A percentile compares a stretch with the other conserved stretches of the same genome.
These are phyloP conservation scores for Pheosia gnoma DNA, from an alignment of 2,888 invertebrate species.

Conservation along the genomic window DNA sequence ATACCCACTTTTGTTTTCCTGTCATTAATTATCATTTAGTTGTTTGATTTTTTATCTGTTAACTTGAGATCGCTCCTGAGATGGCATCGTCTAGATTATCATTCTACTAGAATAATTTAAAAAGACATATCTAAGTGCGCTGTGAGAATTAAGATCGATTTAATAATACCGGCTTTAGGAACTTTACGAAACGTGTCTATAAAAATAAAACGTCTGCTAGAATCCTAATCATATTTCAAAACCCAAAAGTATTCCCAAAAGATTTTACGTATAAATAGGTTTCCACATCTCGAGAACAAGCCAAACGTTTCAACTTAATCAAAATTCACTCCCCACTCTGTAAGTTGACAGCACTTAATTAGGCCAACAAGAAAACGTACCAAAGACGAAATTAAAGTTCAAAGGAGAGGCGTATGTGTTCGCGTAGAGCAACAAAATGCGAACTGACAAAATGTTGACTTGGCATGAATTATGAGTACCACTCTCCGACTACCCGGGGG, in stretches of 20 bases:
- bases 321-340: slow-evolving; percentile 46
- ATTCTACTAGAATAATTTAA: too few relatives aligned
- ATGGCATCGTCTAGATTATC: too few relatives aligned
- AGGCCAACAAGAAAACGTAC: slow-evolving; percentile 52
- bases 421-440: slow-evolving; percentile 67
- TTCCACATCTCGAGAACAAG: slow-evolving; percentile 25
- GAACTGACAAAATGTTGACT: slow-evolving; percentile 82
- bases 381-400: slow-evolving; percentile 62
- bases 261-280: slow-evolving; percentile 18
- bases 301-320: slow-evolving; percentile 40
- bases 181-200: too few relatives aligned
- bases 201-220: too few relatives aligned
- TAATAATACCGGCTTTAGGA: too few relatives aligned
- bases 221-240: neutral
- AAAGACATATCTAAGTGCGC: too few relatives aligned
- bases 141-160: too few relatives aligned
- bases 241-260: slow-evolving; percentile 13
- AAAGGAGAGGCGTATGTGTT: slow-evolving; percentile 57
- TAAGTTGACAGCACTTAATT: slow-evolving; percentile 54
- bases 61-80: too few relatives aligned
- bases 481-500: slow-evolving; percentile 68
- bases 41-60: too few relatives aligned
- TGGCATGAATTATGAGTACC: slow-evolving; percentile 80
- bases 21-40: too few relatives aligned
- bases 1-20: too few relatives aligned